Base-by-base conservation (phyloP, 2,113 vertebrate species). In the Lophochroa leadbeateri region DNA sequence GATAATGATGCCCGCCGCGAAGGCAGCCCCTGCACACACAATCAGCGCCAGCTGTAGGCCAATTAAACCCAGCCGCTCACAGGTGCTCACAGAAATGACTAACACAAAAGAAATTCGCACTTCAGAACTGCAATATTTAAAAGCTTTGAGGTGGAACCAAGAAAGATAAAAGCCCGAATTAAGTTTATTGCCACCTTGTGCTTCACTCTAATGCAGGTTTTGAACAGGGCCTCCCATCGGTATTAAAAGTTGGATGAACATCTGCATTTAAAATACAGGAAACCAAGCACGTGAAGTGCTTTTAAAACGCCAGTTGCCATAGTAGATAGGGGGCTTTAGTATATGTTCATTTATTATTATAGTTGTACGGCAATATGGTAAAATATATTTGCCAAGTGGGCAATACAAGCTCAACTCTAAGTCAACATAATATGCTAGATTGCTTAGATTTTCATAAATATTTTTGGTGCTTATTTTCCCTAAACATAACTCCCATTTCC, bases 21-120 rank as follows among this genome's bases (percentile, higher is more conserved):
- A 97, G 82, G 85, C 90, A 95, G 94, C 94, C 96, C 92, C 97
- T 91, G 78, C 93, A 27, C 95, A 90, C 64, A 91, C 97, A 96
- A 96, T 96, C 97, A 97, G 95, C 55, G 24, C 97, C 98, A 98
- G 98, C 98, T 98, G 98, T 96, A 97, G 97, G 91, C 97, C 98
- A 98, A 98, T 98, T 98, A 98, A 98, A 97, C 96, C 97, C 97
- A 98, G 98, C 96, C 95, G 97, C 97, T 98, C 96, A 96, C 98
- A 98, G 98, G 98, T 98, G 98, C 97, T 98, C 94, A 0, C 94
- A 96, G 97, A 97, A 98, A 98, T 97, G 97, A 98, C 96, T 97
- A 97, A 97, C 98, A 98, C 98, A 98, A 98, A 98, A 98, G 98
- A 97, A 94, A 97, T 87, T 89, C 82, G 1, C 96, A 90, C 95